Conservation (phyloP, 2,888 invertebrate species). For the Zaprionus bogoriensis region DNA sequence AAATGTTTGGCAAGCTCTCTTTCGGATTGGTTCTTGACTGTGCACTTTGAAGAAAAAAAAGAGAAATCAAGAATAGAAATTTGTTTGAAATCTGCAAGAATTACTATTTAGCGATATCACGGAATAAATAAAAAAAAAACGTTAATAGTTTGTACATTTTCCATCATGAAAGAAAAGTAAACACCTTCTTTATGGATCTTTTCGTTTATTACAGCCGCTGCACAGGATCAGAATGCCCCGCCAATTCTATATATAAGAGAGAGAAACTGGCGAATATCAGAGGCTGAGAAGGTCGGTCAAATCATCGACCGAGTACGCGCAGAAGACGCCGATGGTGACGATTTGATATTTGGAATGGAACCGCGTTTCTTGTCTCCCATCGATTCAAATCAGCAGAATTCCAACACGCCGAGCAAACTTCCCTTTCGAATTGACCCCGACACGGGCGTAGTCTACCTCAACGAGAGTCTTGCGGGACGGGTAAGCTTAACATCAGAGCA, state of each 20-base stretch:
- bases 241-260: slow-evolving; percentile 88
- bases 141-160: too few species aligned
- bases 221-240: slow-evolving; percentile 83
- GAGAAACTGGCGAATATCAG: slow-evolving; percentile 89
- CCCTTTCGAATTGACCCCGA: slow-evolving; percentile 90
- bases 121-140: too few species aligned
- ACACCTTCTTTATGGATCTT: neutral
- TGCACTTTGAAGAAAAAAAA: too few species aligned
- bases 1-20: too few species aligned
- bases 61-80: too few species aligned
- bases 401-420: slow-evolving; percentile 78
- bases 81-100: too few species aligned
- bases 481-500: slow-evolving; percentile 84
- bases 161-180: too few species aligned
- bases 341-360: slow-evolving; percentile 88
- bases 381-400: slow-evolving; percentile 27
- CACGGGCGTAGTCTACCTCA: slow-evolving; percentile 90
- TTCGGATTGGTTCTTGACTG: too few species aligned
- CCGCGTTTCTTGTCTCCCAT: slow-evolving; percentile 82
- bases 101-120: too few species aligned
- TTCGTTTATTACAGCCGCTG: slow-evolving; percentile 52
- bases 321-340: slow-evolving; percentile 86
- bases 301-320: slow-evolving; percentile 88
- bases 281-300: slow-evolving; percentile 88
- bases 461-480: slow-evolving; percentile 89